phyloP scores from a whole-genome alignment of 2,888 invertebrate species.

The Nephrocerus scutellatus region DNA sequence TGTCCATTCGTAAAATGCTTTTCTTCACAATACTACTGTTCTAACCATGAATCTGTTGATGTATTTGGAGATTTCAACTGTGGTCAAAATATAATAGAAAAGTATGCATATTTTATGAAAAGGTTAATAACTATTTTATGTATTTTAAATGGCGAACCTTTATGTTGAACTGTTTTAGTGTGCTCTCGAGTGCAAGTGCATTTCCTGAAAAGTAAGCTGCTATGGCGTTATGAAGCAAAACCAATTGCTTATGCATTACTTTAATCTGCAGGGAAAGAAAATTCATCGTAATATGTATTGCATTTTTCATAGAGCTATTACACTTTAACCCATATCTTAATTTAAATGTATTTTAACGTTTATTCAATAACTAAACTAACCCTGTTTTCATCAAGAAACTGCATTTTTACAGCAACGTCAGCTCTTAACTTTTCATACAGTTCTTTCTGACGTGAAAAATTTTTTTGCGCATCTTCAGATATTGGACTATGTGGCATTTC shows the following conservation, averaged over 20 bases:
- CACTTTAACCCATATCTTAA: too few relatives aligned
- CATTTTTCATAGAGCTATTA: too few relatives aligned
- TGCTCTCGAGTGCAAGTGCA: conserved; percentile 85
- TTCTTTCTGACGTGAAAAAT: conserved; percentile 77
- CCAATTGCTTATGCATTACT: conserved; percentile 96
- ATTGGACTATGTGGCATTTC: conserved; percentile 51
- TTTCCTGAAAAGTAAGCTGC: conserved; percentile 97
- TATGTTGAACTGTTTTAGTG: conserved; percentile 91
- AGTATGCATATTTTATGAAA: neutral
- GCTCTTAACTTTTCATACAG: conserved; percentile 87
- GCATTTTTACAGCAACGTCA: conserved; percentile 92
- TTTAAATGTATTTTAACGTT: too few relatives aligned
- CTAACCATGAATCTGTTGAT: conserved; percentile 72
- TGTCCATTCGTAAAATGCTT: too few relatives aligned
- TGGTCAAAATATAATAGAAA: conserved; percentile 11
- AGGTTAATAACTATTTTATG: neutral
- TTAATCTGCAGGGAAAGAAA: conserved; percentile 65
- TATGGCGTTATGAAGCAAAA: conserved; percentile 93
- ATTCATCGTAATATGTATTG: too few relatives aligned
- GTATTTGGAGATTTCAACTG: conserved; percentile 66
- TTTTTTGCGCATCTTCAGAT: conserved; percentile 72
- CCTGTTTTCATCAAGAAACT: conserved; percentile 94
- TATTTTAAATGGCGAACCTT: conserved; percentile 64
- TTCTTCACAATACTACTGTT: conserved; percentile 55
- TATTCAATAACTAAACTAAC: too few relatives aligned